A percentile compares a stretch with the other conserved stretches of the same genome.
These are phyloP conservation scores for Gyrodactylus salaris DNA, from an alignment of 1,140 invertebrate genomes.

Conservation along the genomic window DNA sequence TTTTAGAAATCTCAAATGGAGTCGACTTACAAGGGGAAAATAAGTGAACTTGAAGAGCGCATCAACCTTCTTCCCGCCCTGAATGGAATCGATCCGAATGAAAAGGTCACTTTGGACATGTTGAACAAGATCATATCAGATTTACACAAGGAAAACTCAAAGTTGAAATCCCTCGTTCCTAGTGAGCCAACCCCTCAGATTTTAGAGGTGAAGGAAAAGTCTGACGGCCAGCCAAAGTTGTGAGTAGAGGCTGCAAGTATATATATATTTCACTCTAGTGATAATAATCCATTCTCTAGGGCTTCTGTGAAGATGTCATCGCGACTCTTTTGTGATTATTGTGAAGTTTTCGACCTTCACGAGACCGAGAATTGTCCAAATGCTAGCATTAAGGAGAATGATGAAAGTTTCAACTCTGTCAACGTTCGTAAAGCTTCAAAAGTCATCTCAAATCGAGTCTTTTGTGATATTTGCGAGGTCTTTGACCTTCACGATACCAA, in stretches of 20 bases:
- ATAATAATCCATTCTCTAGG: neutral
- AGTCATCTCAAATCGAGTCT: conserved; percentile 29
- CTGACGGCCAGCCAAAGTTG: neutral
- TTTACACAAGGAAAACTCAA: neutral
- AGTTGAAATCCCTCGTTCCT: neutral
- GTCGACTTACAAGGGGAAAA: too few relatives aligned
- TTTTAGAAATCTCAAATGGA: too few relatives aligned
- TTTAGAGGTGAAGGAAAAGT: neutral
- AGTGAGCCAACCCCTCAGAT: neutral
- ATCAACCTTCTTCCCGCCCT: neutral
- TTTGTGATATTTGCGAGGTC: conserved; percentile 81
- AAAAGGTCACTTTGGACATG: neutral
- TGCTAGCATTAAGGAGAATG: neutral
- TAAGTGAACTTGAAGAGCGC: neutral
- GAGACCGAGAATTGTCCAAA: conserved; percentile 80
- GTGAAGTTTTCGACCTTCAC: conserved; percentile 69
- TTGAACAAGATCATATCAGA: neutral
- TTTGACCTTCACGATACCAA: conserved; percentile 85
- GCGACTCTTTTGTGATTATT: conserved; percentile 74
- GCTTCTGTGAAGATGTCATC: conserved; percentile 14
- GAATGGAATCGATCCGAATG: neutral
- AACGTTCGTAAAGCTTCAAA: neutral
- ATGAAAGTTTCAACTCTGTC: neutral
- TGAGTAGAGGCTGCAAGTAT: too few relatives aligned
- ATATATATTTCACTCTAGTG: too few relatives aligned